Evolutionary conservation across 2,113 vertebrate genomes (phyloP), one percentile per base, ranked within the genome.

Genomic region (Lutjanus erythropterus): DNA sequence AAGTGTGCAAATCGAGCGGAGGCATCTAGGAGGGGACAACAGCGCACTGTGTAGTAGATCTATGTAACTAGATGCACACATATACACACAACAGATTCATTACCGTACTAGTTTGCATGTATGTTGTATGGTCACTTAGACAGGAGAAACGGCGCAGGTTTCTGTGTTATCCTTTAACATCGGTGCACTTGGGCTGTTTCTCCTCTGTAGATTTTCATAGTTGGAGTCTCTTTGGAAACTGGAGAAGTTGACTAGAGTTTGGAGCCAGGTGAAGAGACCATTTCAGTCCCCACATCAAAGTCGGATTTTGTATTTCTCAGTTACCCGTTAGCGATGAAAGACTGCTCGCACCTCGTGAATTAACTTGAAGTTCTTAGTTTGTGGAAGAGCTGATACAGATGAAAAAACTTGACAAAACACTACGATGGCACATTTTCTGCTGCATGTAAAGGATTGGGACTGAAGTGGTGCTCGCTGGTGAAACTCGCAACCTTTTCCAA

Each of bases 101-200:
- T 93, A 78, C 86, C 78, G 88, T 94, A 93, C 88, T 94, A 93
- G 92, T 92, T 94, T 95, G 94, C 94, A 94, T 95, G 95, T 93
- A 92, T 93, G 91, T 94, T 90, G 92, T 94, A 92, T 92, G 94
- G 94, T 95, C 92, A 91, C 90, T 89, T 93, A 94, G 93, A 83
- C 21, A 12, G 92, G 92, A 91, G 87, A 68, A 81, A 53, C 25
- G 60, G 79, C 7, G 78, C 90, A 83, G 71, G 89, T 41, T n/a
- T 1, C 79, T 75, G 79, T 52, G 82, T 77, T 59, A 23, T 41
- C 46, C 69, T 18, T 42, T 47, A 55, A 79, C 81, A 68, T 16
- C 81, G 21, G 86, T 35, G 69, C 70, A 77, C 89, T 55, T 78
- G 86, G 84, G 83, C 87, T 58, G 80, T 79, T 90, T 90, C 88